Conservation (phyloP, 2,113 vertebrate species). For the Scomber colias region DNA sequence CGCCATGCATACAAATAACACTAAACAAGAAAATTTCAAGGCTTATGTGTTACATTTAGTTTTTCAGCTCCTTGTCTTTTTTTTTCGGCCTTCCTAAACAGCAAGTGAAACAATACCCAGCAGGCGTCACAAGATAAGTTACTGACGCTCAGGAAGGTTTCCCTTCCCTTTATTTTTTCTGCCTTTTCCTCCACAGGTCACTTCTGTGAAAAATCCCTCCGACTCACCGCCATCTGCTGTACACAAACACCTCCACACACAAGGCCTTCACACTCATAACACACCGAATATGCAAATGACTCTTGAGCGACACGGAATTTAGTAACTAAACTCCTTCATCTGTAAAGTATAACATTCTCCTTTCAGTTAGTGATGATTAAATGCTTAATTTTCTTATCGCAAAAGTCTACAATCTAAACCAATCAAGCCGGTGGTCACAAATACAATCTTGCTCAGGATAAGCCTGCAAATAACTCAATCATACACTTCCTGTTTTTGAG, state of each 20-base stretch:
- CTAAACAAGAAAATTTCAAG: neutral
- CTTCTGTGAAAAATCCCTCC: constrained; percentile 26
- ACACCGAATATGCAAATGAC: neutral
- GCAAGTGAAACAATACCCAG: constrained; percentile 81
- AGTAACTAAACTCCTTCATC: neutral
- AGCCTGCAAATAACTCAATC: constrained; percentile 78
- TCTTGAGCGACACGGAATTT: neutral
- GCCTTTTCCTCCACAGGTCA: constrained; percentile 72
- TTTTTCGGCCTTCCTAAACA: constrained; percentile 63
- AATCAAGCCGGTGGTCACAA: constrained; percentile 69
- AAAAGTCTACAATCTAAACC: constrained; percentile 37
- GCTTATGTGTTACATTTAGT: neutral
- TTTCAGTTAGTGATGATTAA: constrained; percentile 6
- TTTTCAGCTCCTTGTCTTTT: constrained; percentile 34
- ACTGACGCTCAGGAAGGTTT: constrained; percentile 84
- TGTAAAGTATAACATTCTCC: constrained; percentile 8
- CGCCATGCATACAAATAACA: neutral
- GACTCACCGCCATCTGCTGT: constrained; percentile 31
- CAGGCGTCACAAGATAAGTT: constrained; percentile 81
- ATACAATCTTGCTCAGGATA: constrained; percentile 71
- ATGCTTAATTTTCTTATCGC: constrained; percentile 11
- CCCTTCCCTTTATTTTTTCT: constrained; percentile 80
- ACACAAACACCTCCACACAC: constrained; percentile 20
- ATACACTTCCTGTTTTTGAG: constrained; percentile 82
- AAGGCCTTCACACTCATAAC: constrained; percentile 12